Conservation (phyloP, 2,797 vertebrate species). For the Girardinus metallicus region DNA sequence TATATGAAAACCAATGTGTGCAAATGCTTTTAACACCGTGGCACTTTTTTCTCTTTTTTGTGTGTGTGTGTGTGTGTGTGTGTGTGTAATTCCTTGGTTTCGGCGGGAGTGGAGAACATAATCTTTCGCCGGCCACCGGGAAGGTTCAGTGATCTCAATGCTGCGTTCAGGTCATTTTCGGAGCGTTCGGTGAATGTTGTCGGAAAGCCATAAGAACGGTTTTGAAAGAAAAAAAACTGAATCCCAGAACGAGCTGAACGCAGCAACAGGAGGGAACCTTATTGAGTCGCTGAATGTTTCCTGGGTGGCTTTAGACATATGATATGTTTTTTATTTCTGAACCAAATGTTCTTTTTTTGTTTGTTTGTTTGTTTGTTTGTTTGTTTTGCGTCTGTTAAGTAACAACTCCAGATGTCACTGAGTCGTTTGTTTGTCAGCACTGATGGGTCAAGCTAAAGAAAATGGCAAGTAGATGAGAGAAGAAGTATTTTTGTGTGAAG, state of each 20-base stretch:
- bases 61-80: too few species aligned
- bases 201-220: not conserved
- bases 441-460: constrained; percentile 64
- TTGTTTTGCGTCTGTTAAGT: constrained; percentile 68
- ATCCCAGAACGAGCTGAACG: constrained; percentile 43
- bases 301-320: constrained; percentile 55
- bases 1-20: constrained; percentile 65
- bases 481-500: constrained; percentile 68
- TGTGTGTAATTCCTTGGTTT: constrained; percentile 47
- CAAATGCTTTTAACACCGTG: constrained; percentile 64
- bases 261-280: constrained; percentile 81
- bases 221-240: not conserved
- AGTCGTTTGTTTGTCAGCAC: constrained; percentile 73
- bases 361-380: not conserved
- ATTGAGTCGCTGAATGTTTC: constrained; percentile 68
- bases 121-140: constrained; percentile 58
- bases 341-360: constrained; percentile 62
- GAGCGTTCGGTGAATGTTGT: not conserved
- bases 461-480: constrained; percentile 36
- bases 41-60: constrained; percentile 60
- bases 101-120: constrained; percentile 63
- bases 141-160: constrained; percentile 71
- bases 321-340: constrained; percentile 66
- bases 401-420: constrained; percentile 75
- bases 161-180: constrained; percentile 57